phyloP scores from a whole-genome alignment of 2,797 vertebrate genomes.

The Parotocinclus haroldoi region DNA sequence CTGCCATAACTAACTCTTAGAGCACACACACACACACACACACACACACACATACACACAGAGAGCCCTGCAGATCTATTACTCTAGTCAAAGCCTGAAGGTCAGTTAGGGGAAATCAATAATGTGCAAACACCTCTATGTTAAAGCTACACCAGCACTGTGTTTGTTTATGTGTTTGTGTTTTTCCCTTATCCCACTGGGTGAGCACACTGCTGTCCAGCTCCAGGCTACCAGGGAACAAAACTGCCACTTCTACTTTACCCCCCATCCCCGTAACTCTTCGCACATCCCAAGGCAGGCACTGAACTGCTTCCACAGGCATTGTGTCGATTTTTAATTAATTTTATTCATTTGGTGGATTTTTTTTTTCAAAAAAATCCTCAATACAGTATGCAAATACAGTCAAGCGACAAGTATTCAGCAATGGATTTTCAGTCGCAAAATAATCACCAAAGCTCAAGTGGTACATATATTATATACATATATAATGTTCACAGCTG shows the following conservation, averaged over 20 bases:
- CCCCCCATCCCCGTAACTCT: no score
- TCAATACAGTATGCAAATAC: no score
- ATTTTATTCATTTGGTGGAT: no score
- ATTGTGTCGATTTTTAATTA: no score
- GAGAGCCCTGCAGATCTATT: slow-evolving; percentile 48
- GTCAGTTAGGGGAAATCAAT: slow-evolving; percentile 53
- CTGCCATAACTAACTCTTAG: not conserved
- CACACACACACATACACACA: slow-evolving; percentile 15
- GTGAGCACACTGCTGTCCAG: slow-evolving; percentile 1
- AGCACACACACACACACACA: not conserved
- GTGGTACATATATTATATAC: no score
- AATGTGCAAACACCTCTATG: slow-evolving; percentile 39
- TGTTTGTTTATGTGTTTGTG: slow-evolving; percentile 33
- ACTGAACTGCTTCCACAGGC: not conserved
- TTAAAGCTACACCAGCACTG: slow-evolving; percentile 21
- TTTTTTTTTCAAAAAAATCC: no score
- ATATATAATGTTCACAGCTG: no score
- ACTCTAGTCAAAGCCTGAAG: slow-evolving; percentile 44
- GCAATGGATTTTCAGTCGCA: no score
- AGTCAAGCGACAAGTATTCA: no score
- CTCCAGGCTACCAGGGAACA: slow-evolving; percentile 2
- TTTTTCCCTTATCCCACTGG: not conserved
- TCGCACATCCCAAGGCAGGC: not conserved
- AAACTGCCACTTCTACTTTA: not conserved
- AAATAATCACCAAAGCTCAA: no score